phyloP scores from a whole-genome alignment of 2,113 vertebrate genomes.

The Prionailurus viverrinus region DNA sequence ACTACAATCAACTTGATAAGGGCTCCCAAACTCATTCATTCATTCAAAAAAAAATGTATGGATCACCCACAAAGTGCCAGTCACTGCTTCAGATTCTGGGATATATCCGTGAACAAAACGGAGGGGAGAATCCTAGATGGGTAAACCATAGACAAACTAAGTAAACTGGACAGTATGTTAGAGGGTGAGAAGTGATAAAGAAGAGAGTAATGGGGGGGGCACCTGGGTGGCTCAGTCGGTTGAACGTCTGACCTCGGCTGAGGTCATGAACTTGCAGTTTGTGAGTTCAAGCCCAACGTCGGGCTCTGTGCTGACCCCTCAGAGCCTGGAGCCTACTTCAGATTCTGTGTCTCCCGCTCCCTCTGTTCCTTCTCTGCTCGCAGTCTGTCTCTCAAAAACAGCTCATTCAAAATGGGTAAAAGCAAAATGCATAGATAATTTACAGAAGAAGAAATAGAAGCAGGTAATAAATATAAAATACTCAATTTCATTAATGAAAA shows the following conservation, averaged over 20 bases:
- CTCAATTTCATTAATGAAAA: neutral
- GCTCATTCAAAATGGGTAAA: neutral
- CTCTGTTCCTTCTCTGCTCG: no score
- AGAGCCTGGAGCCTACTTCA: no score
- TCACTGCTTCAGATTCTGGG: neutral
- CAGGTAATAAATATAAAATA: neutral
- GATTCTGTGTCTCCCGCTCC: no score
- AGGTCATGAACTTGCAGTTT: no score
- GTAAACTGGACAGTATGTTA: neutral
- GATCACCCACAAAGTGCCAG: neutral
- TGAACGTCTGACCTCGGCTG: no score
- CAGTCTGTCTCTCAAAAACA: no score
- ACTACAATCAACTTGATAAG: neutral
- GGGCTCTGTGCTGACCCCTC: no score
- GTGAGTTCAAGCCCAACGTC: no score
- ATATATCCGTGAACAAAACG: neutral
- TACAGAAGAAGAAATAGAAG: constrained; percentile 15
- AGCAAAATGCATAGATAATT: neutral
- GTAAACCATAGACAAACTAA: neutral
- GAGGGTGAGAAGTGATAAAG: neutral
- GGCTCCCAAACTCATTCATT: neutral
- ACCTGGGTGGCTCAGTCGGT: no score
- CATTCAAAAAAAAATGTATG: neutral
- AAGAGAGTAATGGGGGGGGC: neutral
- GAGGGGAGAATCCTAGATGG: no score